These are phyloP conservation scores for Phrynocephalus guinanensis DNA, from an alignment of 2,797 vertebrate genomes.

Conservation along the genomic window DNA sequence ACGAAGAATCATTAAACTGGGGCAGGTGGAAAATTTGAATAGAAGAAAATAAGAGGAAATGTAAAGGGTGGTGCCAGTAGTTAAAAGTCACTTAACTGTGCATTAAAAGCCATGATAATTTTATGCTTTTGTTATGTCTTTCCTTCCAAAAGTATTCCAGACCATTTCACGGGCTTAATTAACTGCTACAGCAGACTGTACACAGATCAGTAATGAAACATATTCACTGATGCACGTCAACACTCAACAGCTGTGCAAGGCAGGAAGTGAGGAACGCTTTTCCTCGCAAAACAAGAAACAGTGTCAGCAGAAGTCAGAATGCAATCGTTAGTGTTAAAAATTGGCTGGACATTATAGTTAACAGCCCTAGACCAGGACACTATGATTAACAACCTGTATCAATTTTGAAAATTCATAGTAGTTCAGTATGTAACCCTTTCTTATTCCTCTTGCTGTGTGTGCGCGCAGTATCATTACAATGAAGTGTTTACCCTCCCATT, in stretches of 20 bases:
- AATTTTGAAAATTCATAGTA: not conserved
- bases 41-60: not conserved
- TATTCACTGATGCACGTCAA: slow-evolving; percentile 23
- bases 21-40: not conserved
- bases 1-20: not conserved
- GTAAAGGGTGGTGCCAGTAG: slow-evolving; percentile 1
- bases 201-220: slow-evolving; percentile 29
- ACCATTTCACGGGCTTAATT: slow-evolving; percentile 39
- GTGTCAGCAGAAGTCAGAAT: not conserved
- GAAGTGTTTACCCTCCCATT: not conserved
- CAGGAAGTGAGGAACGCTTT: not conserved
- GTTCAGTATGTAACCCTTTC: slow-evolving; percentile 9
- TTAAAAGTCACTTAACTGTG: slow-evolving; percentile 37
- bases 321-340: slow-evolving; percentile 1
- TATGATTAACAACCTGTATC: not conserved
- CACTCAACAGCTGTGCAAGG: slow-evolving; percentile 1
- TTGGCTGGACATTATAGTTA: slow-evolving; percentile 36
- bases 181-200: slow-evolving; percentile 35
- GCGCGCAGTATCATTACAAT: not conserved
- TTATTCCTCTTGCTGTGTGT: not conserved
- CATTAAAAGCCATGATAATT: slow-evolving; percentile 24
- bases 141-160: slow-evolving; percentile 35
- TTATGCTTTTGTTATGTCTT: slow-evolving; percentile 29
- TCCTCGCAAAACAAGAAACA: slow-evolving; percentile 13
- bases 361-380: slow-evolving; percentile 1